Base-by-base conservation (phyloP, 2,113 vertebrate genomes). In the Reinhardtius hippoglossoides region DNA sequence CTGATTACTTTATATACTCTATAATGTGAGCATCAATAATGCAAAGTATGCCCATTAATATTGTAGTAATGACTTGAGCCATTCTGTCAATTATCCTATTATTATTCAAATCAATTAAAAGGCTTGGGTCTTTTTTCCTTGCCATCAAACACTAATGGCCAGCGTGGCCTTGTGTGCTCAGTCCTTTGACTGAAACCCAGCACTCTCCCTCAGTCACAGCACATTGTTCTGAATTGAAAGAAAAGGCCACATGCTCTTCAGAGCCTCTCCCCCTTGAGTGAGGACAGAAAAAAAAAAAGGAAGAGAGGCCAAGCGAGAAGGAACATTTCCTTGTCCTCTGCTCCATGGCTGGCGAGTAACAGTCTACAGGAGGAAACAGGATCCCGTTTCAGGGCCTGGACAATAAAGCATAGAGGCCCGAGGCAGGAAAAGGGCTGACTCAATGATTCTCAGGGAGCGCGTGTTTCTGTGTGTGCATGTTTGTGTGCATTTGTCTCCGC, bases 331-430 rank as follows among this genome's bases (percentile, higher is more conserved):
- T 78, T 55, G 71, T 82, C 67, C 71, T 81, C 73, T 66, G 66
- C 54, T 80, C 66, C 69, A 84, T 1, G 52, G 35, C 65, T 59
- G 46, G 52, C 80, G 59, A 59, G 67, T 66, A 85, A 83, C 7
- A 26, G 58, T 64, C 35, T 65, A 40, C 66, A 58, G 76, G 27
- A 83, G 64, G 80, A 87, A 80, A 78, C 75, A 3, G 78, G 74
- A 90, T 91, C 83, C 60, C 5, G 69, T 91, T 91, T 87, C 86
- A 82, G 65, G 65, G 44, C 74, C 35, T 5, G 72, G 74, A 88
- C 80, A 88, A 89, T 84, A 67, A 68, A 63, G 71, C 60, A 2
- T 0, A 40, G 74, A 75, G 76, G 87, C 68, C 40, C 6, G 46
- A 50, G 65, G n/a, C 64, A 66, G 72, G 23, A 83, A 75, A 77